Evolutionary conservation across 2,888 invertebrate species (phyloP).

Genomic region (Dicyrtoma fusca): DNA sequence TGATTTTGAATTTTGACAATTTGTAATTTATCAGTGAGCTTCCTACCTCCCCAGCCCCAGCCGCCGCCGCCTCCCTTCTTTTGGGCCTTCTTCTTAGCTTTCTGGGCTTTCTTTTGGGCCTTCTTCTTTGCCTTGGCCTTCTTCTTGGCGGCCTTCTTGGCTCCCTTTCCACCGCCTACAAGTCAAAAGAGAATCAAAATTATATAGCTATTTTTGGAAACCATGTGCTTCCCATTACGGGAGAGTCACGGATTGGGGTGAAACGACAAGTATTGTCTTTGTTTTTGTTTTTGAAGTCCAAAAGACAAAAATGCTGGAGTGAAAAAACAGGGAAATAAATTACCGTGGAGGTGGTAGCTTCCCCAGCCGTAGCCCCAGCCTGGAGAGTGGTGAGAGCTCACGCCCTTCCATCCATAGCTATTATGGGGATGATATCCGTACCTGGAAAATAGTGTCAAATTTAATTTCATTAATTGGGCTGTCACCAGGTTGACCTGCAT

Average conservation of each 20-base stretch:
- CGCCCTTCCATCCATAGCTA: conserved; percentile 54
- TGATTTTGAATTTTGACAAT: no score
- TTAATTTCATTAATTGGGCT: no score
- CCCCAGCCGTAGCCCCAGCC: conserved; percentile 54
- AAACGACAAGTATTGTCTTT: no score
- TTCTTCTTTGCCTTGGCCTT: conserved; percentile 55
- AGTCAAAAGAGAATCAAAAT: no score
- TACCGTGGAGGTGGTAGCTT: conserved; percentile 52
- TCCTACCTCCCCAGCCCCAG: conserved; percentile 33
- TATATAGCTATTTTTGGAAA: no score
- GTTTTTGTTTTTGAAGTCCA: no score
- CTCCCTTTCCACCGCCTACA: conserved; percentile 21
- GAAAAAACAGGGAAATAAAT: no score
- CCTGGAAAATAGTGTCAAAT: conserved; percentile 37
- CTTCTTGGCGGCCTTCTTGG: conserved; percentile 48
- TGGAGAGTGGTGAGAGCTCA: conserved; percentile 36
- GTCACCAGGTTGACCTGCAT: no score
- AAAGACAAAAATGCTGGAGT: no score
- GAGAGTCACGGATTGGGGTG: no score
- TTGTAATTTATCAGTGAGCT: neutral
- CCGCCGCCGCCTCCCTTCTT: conserved; percentile 45
- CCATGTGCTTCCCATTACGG: no score
- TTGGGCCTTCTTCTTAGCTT: conserved; percentile 51
- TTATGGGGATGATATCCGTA: conserved; percentile 56
- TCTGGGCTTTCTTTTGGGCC: conserved; percentile 48